Evolutionary conservation across 2,113 vertebrate genomes (phyloP).

Genomic region (Vulpes lagopus): DNA sequence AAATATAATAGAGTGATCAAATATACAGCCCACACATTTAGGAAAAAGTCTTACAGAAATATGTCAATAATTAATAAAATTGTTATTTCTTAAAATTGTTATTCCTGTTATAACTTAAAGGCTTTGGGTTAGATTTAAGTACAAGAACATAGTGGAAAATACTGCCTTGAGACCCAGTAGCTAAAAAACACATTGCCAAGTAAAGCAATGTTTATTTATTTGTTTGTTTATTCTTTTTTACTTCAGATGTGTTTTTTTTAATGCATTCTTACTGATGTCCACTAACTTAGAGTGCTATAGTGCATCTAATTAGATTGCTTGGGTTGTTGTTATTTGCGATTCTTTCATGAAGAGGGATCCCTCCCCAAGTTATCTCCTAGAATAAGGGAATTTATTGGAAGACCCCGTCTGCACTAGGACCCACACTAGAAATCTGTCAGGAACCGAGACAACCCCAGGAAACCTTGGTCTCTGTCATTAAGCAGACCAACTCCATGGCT

Average conservation of each 20-base stretch:
- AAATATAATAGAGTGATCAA: constrained; percentile 7
- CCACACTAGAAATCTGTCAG: not conserved
- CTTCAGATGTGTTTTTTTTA: not conserved
- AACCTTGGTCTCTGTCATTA: not conserved
- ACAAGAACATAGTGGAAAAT: not conserved
- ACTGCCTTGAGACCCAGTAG: not conserved
- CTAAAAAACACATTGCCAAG: not conserved
- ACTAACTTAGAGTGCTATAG: not conserved
- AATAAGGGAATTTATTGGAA: not conserved
- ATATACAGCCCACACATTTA: not conserved
- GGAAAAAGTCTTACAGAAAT: not conserved
- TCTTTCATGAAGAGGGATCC: not conserved
- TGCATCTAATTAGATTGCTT: not conserved
- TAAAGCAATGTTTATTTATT: not conserved
- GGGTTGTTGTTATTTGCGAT: not conserved
- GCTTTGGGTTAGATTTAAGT: not conserved
- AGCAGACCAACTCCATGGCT: not conserved
- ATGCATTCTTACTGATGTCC: not conserved
- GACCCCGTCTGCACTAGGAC: not conserved
- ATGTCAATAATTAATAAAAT: not conserved
- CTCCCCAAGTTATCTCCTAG: not conserved
- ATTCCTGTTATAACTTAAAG: not conserved
- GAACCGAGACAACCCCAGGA: not conserved
- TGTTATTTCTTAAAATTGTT: not conserved
- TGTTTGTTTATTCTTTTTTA: not conserved